Evolutionary conservation across 1,140 invertebrate species (phyloP).

Genomic region (Cotesia glomerata): DNA sequence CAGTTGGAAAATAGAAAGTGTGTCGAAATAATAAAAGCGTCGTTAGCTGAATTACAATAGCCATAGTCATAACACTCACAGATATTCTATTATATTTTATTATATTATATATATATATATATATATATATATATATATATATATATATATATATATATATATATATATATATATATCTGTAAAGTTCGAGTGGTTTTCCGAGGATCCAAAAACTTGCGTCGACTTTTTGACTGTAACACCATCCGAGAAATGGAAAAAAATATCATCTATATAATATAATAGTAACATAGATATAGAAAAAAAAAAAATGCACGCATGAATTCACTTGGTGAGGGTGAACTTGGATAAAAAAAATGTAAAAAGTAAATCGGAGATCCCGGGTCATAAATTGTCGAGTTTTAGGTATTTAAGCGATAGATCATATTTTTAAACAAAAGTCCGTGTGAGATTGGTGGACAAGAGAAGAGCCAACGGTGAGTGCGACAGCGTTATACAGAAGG

Average conservation of each 20-base stretch:
- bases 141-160: too few relatives aligned
- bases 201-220: too few relatives aligned
- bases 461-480: not conserved
- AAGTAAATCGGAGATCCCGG: conserved; percentile 17
- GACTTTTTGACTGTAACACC: not conserved
- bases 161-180: too few relatives aligned
- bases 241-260: not conserved
- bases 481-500: not conserved
- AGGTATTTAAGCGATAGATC: conserved; percentile 60
- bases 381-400: conserved; percentile 55
- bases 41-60: conserved; percentile 31
- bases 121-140: too few relatives aligned
- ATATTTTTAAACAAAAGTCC: conserved; percentile 59
- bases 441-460: conserved; percentile 26
- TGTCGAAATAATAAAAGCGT: conserved; percentile 51
- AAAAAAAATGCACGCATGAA: conserved; percentile 22
- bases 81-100: too few relatives aligned
- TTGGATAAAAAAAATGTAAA: conserved; percentile 19
- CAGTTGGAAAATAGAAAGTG: conserved; percentile 37
- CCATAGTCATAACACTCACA: not conserved
- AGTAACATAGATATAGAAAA: conserved; percentile 1
- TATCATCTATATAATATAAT: not conserved
- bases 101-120: too few relatives aligned
- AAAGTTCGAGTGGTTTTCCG: too few relatives aligned
- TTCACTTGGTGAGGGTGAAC: conserved; percentile 13